Base-by-base conservation (phyloP, 2,888 invertebrate species). In the Phaonia tiefii region DNA sequence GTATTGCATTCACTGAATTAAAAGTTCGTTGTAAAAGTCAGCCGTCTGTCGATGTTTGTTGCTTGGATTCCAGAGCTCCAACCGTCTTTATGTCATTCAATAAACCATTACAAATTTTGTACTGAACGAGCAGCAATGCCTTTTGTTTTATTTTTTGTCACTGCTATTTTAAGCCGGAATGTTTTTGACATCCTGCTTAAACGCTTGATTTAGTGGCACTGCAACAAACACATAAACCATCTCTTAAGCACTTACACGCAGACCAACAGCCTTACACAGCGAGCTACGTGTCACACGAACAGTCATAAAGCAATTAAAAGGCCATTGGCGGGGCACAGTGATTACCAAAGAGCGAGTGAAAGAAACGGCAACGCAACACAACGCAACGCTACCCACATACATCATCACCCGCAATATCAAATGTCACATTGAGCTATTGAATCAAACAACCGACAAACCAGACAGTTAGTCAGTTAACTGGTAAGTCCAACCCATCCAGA, bases 161-260 rank as follows among this genome's bases (percentile, higher is more conserved):
- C 17, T 67, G 26, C 37, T 58, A 46, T 31, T 49, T 67, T 67
- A 49, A 25, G 44, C 37, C 56, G 60, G 7, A 22, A 67, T 75
- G 67, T 67, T 67, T 75, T 60, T 67, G 75, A 75, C 75, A 75
- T 49, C 60, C 44, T 69, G 69, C 49, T 75, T 75, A 51, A 75
- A 75, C 42, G 60, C 42, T 69, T 60, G 69, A 69, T 75, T 75
- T 75, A 60, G 51, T 69, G 69, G 51, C 63, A 63, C 42, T 67
- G 69, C 39, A 60, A 25, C 67, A 67, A 63, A 63, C 63, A 42
- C 17, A 39, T 42, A 42, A 42, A 63, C 42, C 63, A 63, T 42
- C 20, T 42, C 13, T 63, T 42, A 63, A 42, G 37, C 25, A 31
- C 70, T 56, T 26, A 13, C 17, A 49, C 17, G 37, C 8, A 51